A percentile compares a stretch with the other conserved stretches of the same genome.
Conservation (phyloP, 2,797 vertebrate genomes). For the Eremophila alpestris region DNA sequence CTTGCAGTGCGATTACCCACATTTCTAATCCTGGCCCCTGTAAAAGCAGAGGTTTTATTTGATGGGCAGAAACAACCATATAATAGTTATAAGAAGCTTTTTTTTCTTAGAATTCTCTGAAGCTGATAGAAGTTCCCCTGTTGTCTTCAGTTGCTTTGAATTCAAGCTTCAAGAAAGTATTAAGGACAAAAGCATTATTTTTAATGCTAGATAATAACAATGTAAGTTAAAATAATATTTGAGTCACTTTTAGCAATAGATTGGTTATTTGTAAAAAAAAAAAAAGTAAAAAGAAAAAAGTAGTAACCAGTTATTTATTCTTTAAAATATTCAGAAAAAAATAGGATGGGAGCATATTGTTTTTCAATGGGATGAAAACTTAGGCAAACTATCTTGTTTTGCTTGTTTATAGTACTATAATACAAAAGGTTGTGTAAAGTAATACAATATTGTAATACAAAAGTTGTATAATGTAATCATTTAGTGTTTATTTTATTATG, state of each 20-base stretch:
- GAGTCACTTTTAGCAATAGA: not conserved
- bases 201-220: not conserved
- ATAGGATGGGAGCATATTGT: not conserved
- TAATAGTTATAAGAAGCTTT: not conserved
- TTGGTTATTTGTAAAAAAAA: not conserved
- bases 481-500: constrained; percentile 81
- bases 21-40: not conserved
- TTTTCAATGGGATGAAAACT: not conserved
- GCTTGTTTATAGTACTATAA: not conserved
- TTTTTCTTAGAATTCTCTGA: not conserved
- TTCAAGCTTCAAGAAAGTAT: not conserved
- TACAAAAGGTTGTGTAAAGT: not conserved
- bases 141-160: not conserved
- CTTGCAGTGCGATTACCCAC: not conserved
- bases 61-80: constrained; percentile 40
- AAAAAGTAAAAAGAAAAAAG: not conserved
- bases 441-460: not conserved
- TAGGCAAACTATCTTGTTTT: constrained; percentile 20
- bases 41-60: not conserved
- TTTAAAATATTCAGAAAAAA: not conserved
- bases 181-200: not conserved
- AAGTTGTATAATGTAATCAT: constrained; percentile 75
- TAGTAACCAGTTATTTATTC: not conserved
- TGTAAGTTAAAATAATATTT: not conserved
- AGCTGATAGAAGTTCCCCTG: not conserved